phyloP scores from a whole-genome alignment of 2,113 vertebrate species.

The Peucedramus taeniatus region DNA sequence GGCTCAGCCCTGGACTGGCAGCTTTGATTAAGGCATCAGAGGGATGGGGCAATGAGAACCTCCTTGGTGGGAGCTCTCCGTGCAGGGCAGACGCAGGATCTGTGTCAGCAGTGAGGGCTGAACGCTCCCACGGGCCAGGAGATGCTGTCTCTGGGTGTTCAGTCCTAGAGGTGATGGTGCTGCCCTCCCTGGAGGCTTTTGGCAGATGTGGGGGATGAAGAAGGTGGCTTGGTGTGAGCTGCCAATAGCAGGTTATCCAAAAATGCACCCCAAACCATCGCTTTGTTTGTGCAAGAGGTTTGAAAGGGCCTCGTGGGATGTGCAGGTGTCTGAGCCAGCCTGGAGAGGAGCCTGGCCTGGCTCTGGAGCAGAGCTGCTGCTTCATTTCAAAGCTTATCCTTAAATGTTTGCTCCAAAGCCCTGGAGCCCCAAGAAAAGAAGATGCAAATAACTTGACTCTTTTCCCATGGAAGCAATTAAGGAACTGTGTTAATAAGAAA shows the following conservation, averaged over 20 bases:
- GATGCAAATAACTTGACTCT: conserved; percentile 60
- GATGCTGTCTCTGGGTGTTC: rapidly evolving
- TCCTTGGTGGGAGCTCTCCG: background rate
- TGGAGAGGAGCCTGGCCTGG: background rate
- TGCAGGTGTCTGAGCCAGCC: background rate
- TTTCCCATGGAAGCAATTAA: conserved; percentile 71
- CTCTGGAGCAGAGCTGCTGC: background rate
- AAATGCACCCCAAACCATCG: rapidly evolving
- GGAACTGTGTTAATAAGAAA: conserved; percentile 67
- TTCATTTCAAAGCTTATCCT: background rate
- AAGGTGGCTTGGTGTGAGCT: background rate
- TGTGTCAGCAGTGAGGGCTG: rapidly evolving
- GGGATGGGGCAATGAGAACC: background rate
- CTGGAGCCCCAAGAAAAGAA: conserved; percentile 39
- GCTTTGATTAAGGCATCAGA: background rate
- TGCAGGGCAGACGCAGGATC: background rate
- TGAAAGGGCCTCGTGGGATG: rapidly evolving
- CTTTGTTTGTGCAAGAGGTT: background rate
- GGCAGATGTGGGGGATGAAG: rapidly evolving
- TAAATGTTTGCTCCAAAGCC: conserved; percentile 4
- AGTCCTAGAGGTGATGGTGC: rapidly evolving
- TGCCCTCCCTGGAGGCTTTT: background rate
- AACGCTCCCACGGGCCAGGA: rapidly evolving
- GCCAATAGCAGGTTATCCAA: rapidly evolving
- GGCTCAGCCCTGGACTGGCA: too few relatives aligned